Conservation (phyloP, 2,888 invertebrate species). For the Eristalis intricaria region DNA sequence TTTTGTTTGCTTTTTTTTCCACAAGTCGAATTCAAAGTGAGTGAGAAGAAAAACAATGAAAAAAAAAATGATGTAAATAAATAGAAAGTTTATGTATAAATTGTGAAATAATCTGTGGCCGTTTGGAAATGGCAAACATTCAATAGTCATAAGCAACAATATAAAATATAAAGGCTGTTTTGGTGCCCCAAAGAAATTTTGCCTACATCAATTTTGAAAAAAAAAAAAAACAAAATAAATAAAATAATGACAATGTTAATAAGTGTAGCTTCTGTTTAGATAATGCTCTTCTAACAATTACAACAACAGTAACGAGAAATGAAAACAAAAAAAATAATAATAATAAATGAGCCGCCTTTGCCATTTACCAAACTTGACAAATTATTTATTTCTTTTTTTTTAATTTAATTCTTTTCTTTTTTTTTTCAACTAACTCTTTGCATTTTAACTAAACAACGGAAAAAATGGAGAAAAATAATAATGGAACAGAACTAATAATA, state of each 20-base stretch:
- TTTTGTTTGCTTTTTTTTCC: constrained; percentile 73
- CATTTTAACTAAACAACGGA: constrained; percentile 11
- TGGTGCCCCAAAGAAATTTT: constrained; percentile 82
- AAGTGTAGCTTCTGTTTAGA: too few relatives aligned
- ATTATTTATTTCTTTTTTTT: constrained; percentile 54
- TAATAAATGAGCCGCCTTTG: constrained; percentile 60
- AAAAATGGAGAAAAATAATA: constrained; percentile 11
- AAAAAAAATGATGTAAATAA: constrained; percentile 64
- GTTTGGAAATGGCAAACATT: constrained; percentile 85
- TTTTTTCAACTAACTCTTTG: constrained; percentile 38
- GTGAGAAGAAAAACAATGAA: constrained; percentile 54
- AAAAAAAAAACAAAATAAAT: background rate
- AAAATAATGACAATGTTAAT: background rate
- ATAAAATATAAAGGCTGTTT: constrained; percentile 83
- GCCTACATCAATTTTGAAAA: constrained; percentile 22
- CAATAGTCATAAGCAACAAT: constrained; percentile 23
- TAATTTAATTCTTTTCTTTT: constrained; percentile 23
- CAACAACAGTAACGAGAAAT: constrained; percentile 8
- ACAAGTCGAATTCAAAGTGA: constrained; percentile 82
- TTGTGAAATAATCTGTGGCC: constrained; percentile 78
- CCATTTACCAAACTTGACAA: constrained; percentile 76
- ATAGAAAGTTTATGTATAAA: constrained; percentile 69
- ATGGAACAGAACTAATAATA: constrained; percentile 32
- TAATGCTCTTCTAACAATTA: background rate
- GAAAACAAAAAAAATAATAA: constrained; percentile 12